phyloP scores from a whole-genome alignment of 2,113 vertebrate genomes.

The Colinus virginianus region DNA sequence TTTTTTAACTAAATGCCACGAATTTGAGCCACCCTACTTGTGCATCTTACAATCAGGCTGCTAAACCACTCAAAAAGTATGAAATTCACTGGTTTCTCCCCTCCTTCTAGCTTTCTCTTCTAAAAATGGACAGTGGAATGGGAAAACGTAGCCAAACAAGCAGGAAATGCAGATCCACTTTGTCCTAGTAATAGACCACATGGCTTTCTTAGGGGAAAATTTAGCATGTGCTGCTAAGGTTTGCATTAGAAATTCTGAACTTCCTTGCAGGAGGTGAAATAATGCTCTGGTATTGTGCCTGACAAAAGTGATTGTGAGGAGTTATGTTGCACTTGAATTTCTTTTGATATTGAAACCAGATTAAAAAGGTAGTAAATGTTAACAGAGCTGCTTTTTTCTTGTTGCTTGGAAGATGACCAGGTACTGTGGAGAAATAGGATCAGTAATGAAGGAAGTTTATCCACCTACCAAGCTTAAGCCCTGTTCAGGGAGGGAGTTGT shows the following conservation, averaged over 20 bases:
- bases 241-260: background rate
- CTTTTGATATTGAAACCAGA: background rate
- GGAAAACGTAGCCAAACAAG: background rate
- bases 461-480: background rate
- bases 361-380: background rate
- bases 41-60: background rate
- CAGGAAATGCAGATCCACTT: background rate
- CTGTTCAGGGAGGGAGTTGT: background rate
- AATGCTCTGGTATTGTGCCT: background rate
- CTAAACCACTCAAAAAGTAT: background rate
- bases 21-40: background rate
- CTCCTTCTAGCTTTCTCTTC: background rate
- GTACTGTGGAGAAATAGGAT: background rate
- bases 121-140: background rate
- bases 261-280: background rate
- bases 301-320: background rate
- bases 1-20: background rate
- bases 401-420: background rate
- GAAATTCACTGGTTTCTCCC: background rate
- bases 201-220: background rate
- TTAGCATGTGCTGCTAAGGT: background rate
- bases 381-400: background rate
- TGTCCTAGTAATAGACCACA: background rate
- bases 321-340: background rate
- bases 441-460: background rate